These are phyloP conservation scores for Phenganax stokvisi DNA, from an alignment of 92 coral and sea anemone genomes.

Conservation along the genomic window DNA sequence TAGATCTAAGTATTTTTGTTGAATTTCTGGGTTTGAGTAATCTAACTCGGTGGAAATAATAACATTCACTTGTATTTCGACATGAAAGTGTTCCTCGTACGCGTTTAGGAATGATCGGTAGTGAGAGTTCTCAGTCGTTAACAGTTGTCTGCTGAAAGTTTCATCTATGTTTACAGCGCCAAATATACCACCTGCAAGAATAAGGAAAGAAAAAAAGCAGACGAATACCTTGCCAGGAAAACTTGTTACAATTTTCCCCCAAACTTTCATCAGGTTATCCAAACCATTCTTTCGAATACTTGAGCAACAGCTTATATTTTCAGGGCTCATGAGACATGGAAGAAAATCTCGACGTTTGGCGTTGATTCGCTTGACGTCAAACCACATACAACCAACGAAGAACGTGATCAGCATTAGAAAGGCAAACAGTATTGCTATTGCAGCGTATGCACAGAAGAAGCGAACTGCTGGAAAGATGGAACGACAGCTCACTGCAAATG, in stretches of 20 bases:
- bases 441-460: conserved; percentile 64
- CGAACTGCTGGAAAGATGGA: conserved; percentile 60
- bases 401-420: conserved; percentile 34
- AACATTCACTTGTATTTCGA: conserved; percentile 32
- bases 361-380: conserved; percentile 15
- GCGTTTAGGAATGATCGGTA: conserved; percentile 24
- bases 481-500: conserved; percentile 24
- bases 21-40: conserved; percentile 28
- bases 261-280: conserved; percentile 50
- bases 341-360: conserved; percentile 45
- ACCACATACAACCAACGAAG: conserved; percentile 27
- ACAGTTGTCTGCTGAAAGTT: conserved; percentile 56
- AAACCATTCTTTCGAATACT: conserved; percentile 29
- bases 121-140: conserved; percentile 52
- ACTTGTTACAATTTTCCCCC: conserved; percentile 53
- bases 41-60: conserved; percentile 28
- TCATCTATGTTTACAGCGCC: conserved; percentile 61
- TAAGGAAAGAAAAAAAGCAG: conserved; percentile 45
- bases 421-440: conserved; percentile 49
- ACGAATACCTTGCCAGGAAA: conserved; percentile 44
- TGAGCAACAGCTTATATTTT: background rate
- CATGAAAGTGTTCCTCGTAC: conserved; percentile 35
- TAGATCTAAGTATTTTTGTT: conserved; percentile 47
- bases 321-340: conserved; percentile 47
- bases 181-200: conserved; percentile 56